Base-by-base conservation (phyloP, 2,113 vertebrate species). In the Fregata magnificens region DNA sequence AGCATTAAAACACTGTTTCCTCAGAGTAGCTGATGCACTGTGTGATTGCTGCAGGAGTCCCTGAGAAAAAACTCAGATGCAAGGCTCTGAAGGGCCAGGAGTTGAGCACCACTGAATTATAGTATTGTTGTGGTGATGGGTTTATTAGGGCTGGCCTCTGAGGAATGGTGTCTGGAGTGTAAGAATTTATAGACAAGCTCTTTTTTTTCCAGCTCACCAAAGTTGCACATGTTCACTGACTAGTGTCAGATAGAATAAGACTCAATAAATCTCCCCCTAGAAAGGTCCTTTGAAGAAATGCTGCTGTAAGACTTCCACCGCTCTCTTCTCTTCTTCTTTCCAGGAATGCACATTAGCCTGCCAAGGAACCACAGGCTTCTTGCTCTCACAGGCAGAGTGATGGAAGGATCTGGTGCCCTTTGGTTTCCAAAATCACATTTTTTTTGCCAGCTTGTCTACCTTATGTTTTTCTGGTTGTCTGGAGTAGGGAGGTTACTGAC, bases 121-220 rank as follows among this genome's bases (percentile, higher is more conserved):
- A 67, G 93, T 78, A 63, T 63, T 93, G 73, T 81, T 88, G 89
- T 91, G 74, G 62, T 96, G 96, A 94, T 95, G 89, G 79, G 84
- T 96, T 96, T 97, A 90, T 96, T 95, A 96, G 95, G 93, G 82
- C 94, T 94, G 82, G 85, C 82, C 91, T 96, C 95, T 83, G 90
- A 96, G 91, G 89, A 93, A 34, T 78, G 91, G 63, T 73, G 97
- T 95, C 96, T 97, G 91, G 74, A 93, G 78, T 55, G 32, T 36
- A 71, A 88, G 87, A 94, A 97, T 97, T 96, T 97, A 96, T 92
- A 90, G 96, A 94, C 82, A 88, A 90, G 34, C 45, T 84, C 73
- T 82, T 69, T 65, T 88, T 88, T 91, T 59, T 3, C 86, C 55
- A 74, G 82, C 92, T 93, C 91, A 88, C 91, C 91, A 83, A 81